Conservation (phyloP, 2,888 invertebrate species). For the Blera fallax region DNA sequence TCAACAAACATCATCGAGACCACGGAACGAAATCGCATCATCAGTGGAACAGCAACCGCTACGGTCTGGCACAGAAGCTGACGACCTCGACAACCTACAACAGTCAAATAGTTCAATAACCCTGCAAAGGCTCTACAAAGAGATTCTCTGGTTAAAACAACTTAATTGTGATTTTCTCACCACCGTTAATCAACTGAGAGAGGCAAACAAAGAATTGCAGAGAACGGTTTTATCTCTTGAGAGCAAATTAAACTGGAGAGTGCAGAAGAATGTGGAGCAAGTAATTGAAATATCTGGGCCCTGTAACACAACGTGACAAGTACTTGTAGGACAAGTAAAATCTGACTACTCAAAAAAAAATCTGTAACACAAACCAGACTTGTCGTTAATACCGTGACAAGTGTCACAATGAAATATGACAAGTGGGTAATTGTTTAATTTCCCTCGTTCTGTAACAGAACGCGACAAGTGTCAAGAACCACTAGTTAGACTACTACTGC, state of each 20-base stretch:
- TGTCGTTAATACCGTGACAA: too few relatives aligned
- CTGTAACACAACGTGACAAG: too few relatives aligned
- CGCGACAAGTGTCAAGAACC: too few relatives aligned
- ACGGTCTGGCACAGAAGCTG: background rate
- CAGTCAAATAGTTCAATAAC: background rate
- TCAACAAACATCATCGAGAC: background rate
- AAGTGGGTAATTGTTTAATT: too few relatives aligned
- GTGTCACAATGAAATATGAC: too few relatives aligned
- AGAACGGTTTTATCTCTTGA: background rate
- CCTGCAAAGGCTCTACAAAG: background rate
- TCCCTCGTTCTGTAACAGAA: too few relatives aligned
- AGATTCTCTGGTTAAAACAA: background rate
- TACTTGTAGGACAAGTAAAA: too few relatives aligned
- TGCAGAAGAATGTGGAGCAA: background rate
- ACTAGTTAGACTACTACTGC: too few relatives aligned
- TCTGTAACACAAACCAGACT: too few relatives aligned
- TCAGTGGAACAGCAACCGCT: background rate
- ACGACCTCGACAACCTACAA: background rate
- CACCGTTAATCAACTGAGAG: background rate
- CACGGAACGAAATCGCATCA: background rate
- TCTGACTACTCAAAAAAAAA: too few relatives aligned
- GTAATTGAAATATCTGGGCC: background rate
- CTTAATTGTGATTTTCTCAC: background rate
- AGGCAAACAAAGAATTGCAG: background rate
- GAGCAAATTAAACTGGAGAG: background rate